Base-by-base conservation (phyloP, 2,797 vertebrate species). In the Mus spretus region DNA sequence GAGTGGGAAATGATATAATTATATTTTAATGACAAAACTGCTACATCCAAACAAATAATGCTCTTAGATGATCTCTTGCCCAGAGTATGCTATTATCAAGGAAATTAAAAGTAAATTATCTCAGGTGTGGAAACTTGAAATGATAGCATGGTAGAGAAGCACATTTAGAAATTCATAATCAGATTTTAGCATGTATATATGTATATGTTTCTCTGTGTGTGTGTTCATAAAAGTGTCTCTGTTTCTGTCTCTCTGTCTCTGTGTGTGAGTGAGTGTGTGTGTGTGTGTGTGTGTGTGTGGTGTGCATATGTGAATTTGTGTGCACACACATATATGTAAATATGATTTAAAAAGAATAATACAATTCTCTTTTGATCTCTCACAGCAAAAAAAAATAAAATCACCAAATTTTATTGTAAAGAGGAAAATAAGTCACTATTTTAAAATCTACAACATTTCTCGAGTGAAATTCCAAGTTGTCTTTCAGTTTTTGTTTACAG, bases 401-500 rank as follows among this genome's bases (percentile, higher is more conserved):
- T 89, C 4, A 14, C 77, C 81, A 88, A 34, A 92, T 96, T 92
- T 88, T 90, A 95, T 81, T 96, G 74, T 95, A 88, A 88, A 93
- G n/a, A 91, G 55, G 72, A 93, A 88, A 91, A 96, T 50, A 97
- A 97, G 47, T 82, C 94, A 65, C 74, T 97, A 91, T 96, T 97
- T 97, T 81, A 85, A 97, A 96, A 96, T 84, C 90, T 22, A 96
- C 92, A 97, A 91, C 94, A 96, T 97, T 96, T 97, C 95, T 96
- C 81, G 78, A 96, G 93, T 96, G 81, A 98, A 96, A 97, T 95
- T 96, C 92, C 94, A 97, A 98, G 96, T 96, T 98, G 97, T 94
- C 97, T 94, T 97, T 94, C 96, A 80, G 93, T 93, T 97, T 95
- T 95, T 96, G 96, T 98, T 97, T 93, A 97, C 85, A 77, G 74